A percentile compares a stretch with the other conserved stretches of the same genome.
Evolutionary conservation across 2,888 invertebrate species (phyloP).

Genomic region (Orthonevra nobilis): DNA sequence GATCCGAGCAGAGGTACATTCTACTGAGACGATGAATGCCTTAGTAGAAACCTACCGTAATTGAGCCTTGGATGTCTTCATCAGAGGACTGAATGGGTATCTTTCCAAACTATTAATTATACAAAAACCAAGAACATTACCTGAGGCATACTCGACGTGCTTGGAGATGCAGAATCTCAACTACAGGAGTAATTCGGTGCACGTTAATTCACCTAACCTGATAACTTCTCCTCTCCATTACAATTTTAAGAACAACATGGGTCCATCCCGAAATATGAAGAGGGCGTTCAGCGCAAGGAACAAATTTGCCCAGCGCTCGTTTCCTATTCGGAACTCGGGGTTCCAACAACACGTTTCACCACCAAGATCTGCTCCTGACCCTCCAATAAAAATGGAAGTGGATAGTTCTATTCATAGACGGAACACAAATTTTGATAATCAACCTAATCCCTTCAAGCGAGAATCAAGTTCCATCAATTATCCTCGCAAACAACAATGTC

Average conservation of each 20-base stretch:
- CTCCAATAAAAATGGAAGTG: background rate
- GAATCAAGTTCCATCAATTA: background rate
- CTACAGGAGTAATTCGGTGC: background rate
- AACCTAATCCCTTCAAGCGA: background rate
- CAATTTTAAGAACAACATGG: background rate
- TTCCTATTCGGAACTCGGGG: background rate
- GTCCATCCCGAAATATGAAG: background rate
- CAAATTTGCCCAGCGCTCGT: background rate
- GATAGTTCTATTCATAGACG: background rate
- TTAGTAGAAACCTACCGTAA: too few relatives aligned
- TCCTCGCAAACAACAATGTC: background rate
- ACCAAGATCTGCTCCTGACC: too few relatives aligned
- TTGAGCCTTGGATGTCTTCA: too few relatives aligned
- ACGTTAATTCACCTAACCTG: background rate
- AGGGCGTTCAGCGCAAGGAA: background rate
- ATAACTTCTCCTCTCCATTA: background rate
- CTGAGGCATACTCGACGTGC: conserved; percentile 3
- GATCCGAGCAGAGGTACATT: too few relatives aligned
- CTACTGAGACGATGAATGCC: too few relatives aligned
- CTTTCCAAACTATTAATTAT: background rate
- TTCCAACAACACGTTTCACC: background rate
- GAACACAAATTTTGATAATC: background rate
- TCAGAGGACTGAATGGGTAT: conserved; percentile 55
- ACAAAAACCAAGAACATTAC: too few relatives aligned
- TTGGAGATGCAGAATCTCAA: conserved; percentile 5